Base-by-base conservation (phyloP, 2,113 vertebrate genomes). In the Grantiella picta region DNA sequence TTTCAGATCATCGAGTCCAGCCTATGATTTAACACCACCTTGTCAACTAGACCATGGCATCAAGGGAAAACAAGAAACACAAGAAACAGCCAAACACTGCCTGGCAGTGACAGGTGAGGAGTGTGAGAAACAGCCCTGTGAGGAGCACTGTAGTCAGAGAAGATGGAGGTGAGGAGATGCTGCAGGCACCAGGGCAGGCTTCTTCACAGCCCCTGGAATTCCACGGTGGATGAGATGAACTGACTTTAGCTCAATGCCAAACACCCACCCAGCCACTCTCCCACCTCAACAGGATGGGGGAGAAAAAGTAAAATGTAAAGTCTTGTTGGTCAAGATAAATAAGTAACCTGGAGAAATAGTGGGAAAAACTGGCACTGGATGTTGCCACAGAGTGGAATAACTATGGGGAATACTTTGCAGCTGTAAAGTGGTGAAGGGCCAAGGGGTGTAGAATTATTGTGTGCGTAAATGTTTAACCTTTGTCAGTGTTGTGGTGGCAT, bases 31-130 rank as follows among this genome's bases (percentile, higher is more conserved):
- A 66, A 50, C 61, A 86, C 21, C 35, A 31, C 21, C 11, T 68
- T 17, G 42, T 25, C 44, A 66, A 31, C 16, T 14, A 31, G 31
- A 17, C 17, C 61, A 59, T 5, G 11, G 71, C 10, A 17, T 10
- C 42, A 42, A 60, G 63, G 11, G 35, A 38, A 85, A 73, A 81
- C 0, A 0, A n/a, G n/a, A n/a, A 3, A 15, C 0, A 1, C 15
- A 73, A 73, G 38, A 40, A 81, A 73, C 29, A 12, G 24, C 7
- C 45, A 73, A 85, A 69, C 4, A 10, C 18, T 33, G 28, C 31
- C 28, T 40, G 44, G 28, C 22, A 80, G 57, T 7, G 18, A 57
- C 21, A 4, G 6, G 8, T 27, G 16, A 38, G 28, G 27, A 36
- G 7, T 20, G 24, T 27, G 36, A 65, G 29, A 69, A 85, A 65